A percentile compares a stretch with the other conserved stretches of the same genome.
Evolutionary conservation across 2,888 invertebrate genomes (phyloP).

Genomic region (Neocrepidodera transversa): DNA sequence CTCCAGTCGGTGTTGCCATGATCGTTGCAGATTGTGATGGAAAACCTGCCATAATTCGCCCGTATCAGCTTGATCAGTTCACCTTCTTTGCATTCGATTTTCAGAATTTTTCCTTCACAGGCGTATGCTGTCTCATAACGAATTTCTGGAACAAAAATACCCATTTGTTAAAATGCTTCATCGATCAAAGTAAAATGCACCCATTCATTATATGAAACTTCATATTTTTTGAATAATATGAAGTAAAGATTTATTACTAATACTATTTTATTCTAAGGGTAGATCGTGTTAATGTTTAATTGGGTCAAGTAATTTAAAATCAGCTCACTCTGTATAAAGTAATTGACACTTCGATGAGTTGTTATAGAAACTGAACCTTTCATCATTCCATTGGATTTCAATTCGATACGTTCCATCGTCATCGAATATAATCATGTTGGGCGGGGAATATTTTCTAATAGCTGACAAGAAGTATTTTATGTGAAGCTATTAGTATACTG

Average conservation of each 20-base stretch:
- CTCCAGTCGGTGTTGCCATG: constrained; percentile 97
- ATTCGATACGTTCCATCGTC: constrained; percentile 18
- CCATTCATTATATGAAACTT: too few relatives aligned
- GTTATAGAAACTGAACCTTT: constrained; percentile 19
- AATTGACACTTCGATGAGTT: constrained; percentile 17
- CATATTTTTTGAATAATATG: too few relatives aligned
- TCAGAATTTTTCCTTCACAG: constrained; percentile 90
- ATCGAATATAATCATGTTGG: constrained; percentile 19
- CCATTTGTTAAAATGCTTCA: constrained; percentile 1
- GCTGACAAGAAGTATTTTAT: constrained; percentile 15
- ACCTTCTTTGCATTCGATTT: constrained; percentile 88
- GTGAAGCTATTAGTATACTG: constrained; percentile 11
- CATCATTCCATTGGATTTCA: constrained; percentile 10
- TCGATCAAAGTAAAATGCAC: background rate
- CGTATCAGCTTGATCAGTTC: constrained; percentile 89
- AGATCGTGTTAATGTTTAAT: background rate
- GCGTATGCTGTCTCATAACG: constrained; percentile 92
- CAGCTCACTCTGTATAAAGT: constrained; percentile 3
- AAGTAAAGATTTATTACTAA: background rate
- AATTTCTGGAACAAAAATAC: constrained; percentile 55
- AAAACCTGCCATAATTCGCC: constrained; percentile 94
- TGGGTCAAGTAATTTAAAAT: constrained; percentile 3
- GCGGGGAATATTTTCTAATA: constrained; percentile 16
- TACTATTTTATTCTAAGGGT: background rate
- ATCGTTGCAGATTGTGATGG: constrained; percentile 95